Percentiles rank a stretch among this genome's conserved stretches.
These are phyloP conservation scores for Agrochola circellaris DNA, from an alignment of 2,888 invertebrate species.

Conservation along the genomic window DNA sequence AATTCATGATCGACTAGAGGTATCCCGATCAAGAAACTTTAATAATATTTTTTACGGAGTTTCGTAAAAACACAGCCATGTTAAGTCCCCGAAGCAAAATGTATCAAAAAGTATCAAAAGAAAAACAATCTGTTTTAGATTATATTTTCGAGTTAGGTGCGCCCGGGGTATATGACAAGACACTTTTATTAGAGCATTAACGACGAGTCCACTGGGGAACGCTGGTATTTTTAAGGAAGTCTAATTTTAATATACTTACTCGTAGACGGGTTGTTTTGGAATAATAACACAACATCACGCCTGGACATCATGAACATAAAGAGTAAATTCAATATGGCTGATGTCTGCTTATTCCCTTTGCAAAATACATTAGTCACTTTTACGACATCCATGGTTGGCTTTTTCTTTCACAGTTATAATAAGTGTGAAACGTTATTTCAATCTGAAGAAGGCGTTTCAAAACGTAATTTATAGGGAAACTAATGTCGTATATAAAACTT, in stretches of 20 bases:
- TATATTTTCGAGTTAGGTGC: conserved; percentile 20
- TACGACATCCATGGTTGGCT: background rate
- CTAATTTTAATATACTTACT: background rate
- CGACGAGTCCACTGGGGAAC: background rate
- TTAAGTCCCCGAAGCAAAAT: conserved; percentile 48
- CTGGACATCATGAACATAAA: background rate
- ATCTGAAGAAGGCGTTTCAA: conserved; percentile 26
- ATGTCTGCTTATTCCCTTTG: background rate
- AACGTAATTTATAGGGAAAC: conserved; percentile 46
- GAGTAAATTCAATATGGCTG: background rate
- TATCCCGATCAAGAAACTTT: conserved; percentile 31
- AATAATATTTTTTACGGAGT: conserved; percentile 38
- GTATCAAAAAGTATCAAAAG: conserved; percentile 43
- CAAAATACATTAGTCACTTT: background rate
- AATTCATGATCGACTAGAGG: conserved; percentile 24
- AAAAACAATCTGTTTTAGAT: conserved; percentile 32
- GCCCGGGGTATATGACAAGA: conserved; percentile 4
- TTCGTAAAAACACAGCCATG: conserved; percentile 18
- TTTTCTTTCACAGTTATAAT: conserved; percentile 10
- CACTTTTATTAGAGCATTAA: conserved; percentile 21
- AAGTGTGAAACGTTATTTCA: conserved; percentile 20
- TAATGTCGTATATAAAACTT: conserved; percentile 52
- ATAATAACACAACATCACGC: background rate
- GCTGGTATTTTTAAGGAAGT: background rate
- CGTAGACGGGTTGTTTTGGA: background rate